A percentile compares a stretch with the other conserved stretches of the same genome.
phyloP scores from a whole-genome alignment of 2,113 vertebrate species.

The Ranitomeya variabilis region DNA sequence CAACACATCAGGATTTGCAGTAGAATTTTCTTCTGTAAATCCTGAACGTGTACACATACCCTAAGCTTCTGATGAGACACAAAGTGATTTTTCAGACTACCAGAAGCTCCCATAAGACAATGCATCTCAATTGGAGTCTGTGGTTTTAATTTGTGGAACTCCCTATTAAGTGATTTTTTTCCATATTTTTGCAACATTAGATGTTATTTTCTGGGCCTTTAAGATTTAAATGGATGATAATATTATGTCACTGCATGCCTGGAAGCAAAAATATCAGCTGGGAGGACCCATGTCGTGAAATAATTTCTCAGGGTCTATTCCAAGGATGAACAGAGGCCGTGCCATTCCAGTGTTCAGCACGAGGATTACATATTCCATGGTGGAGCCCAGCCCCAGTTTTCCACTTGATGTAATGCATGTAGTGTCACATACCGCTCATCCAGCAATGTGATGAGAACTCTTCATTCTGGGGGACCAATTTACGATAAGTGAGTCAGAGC shows the following conservation, averaged over 20 bases:
- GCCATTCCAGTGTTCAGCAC: constrained; percentile 5
- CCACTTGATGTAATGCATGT: constrained; percentile 44
- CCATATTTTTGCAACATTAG: background rate
- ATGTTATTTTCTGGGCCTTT: background rate
- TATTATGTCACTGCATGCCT: background rate
- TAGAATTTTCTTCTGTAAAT: too few species aligned
- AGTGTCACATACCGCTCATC: constrained; percentile 37
- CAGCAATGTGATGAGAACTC: constrained; percentile 7
- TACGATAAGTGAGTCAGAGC: constrained; percentile 35
- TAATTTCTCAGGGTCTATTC: constrained; percentile 19
- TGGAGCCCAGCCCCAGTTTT: constrained; percentile 20
- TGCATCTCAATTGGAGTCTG: background rate
- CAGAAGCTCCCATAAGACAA: background rate
- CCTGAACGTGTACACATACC: background rate
- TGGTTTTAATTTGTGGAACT: background rate
- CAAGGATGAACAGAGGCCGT: constrained; percentile 20
- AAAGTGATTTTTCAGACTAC: background rate
- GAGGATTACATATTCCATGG: constrained; percentile 21
- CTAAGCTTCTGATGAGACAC: background rate
- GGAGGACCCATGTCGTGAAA: background rate
- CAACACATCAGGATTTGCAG: too few species aligned
- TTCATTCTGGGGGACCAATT: constrained; percentile 34
- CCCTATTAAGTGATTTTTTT: background rate
- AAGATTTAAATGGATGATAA: background rate
- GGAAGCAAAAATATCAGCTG: background rate